These are phyloP conservation scores for Toxostoma redivivum DNA, from an alignment of 2,113 vertebrate genomes.

Conservation along the genomic window DNA sequence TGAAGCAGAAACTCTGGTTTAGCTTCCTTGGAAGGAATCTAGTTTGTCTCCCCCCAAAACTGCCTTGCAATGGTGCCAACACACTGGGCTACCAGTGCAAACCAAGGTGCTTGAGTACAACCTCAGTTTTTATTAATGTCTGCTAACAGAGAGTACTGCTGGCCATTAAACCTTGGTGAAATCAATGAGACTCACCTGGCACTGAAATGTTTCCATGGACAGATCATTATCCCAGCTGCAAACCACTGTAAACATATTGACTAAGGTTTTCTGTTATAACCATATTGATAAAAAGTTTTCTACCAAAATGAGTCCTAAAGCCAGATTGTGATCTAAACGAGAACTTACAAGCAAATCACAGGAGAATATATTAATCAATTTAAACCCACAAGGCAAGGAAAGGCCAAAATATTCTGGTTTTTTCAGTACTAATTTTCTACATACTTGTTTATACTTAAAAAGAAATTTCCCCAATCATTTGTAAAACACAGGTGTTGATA, in stretches of 20 bases:
- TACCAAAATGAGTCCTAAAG: neutral
- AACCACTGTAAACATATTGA: neutral
- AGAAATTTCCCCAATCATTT: neutral
- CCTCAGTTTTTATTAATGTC: neutral
- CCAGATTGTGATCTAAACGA: neutral
- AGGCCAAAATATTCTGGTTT: neutral
- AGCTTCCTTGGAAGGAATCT: neutral
- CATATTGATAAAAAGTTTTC: neutral
- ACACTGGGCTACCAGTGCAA: neutral
- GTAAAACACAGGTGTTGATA: neutral
- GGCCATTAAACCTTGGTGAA: neutral
- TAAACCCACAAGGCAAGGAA: neutral
- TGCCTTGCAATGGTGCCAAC: neutral
- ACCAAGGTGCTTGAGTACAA: neutral
- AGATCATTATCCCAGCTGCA: neutral
- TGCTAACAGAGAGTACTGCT: neutral
- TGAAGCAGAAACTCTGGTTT: neutral
- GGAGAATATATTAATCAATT: neutral
- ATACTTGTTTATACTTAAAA: neutral
- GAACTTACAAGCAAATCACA: neutral
- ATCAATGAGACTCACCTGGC: neutral
- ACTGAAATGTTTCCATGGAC: neutral
- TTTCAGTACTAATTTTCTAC: neutral
- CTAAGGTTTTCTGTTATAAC: neutral
- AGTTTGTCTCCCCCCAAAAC: neutral